Percentiles rank a stretch among this genome's conserved stretches.
phyloP scores from a whole-genome alignment of 1,140 invertebrate genomes.

The Microplitis mediator region DNA sequence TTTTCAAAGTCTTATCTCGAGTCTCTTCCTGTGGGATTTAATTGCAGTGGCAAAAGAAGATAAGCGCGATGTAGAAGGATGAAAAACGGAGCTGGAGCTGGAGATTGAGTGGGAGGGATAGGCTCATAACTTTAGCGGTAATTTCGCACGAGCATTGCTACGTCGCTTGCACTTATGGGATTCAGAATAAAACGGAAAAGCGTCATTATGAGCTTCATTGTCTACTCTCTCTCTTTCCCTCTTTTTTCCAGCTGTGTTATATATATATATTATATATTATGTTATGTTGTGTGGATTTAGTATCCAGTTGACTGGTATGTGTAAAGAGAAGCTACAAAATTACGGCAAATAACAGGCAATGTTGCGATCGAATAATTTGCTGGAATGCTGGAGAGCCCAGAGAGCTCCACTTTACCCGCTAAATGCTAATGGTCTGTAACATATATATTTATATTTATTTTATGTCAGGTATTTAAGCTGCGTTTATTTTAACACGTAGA shows the following conservation, averaged over 20 bases:
- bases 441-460: no score
- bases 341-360: neutral
- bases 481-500: no score
- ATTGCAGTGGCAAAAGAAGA: neutral
- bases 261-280: no score
- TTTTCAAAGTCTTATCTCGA: neutral
- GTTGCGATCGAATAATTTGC: neutral
- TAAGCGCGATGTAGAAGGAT: neutral
- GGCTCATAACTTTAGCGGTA: neutral
- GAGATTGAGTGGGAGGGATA: neutral
- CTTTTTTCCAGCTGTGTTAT: neutral
- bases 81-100: neutral
- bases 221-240: neutral
- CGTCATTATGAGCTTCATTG: constrained; percentile 25
- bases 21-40: neutral
- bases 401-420: no score
- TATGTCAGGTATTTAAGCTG: no score
- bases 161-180: constrained; percentile 1
- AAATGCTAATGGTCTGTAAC: no score
- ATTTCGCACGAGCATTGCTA: constrained; percentile 20
- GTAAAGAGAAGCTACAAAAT: neutral
- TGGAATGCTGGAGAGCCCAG: no score
- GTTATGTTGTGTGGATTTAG: no score
- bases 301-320: no score
- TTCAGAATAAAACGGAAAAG: constrained; percentile 28